A percentile compares a stretch with the other conserved stretches of the same genome.
phyloP scores from a whole-genome alignment of 1,140 invertebrate genomes.

The Wasmannia auropunctata region DNA sequence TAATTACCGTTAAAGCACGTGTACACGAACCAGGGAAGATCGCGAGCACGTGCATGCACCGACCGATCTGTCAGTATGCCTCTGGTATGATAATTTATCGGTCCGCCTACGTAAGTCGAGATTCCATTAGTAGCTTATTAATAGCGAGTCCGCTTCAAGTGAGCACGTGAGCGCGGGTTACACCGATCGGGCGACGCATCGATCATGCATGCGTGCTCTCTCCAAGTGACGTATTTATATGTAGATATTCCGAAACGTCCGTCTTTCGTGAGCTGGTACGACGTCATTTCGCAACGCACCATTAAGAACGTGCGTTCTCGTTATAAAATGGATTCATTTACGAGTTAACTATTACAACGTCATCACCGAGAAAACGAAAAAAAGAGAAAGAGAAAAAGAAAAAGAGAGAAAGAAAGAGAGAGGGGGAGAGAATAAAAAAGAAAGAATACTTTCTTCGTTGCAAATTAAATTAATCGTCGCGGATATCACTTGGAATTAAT shows the following conservation, averaged over 20 bases:
- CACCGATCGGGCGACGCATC: conserved; percentile 44
- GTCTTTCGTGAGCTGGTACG: conserved; percentile 22
- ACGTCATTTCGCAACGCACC: conserved; percentile 52
- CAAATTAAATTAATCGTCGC: conserved; percentile 4
- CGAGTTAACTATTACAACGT: background rate
- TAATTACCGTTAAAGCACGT: conserved; percentile 63
- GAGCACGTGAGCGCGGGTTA: background rate
- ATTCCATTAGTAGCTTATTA: conserved; percentile 81
- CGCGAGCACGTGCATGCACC: background rate
- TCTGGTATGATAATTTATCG: conserved; percentile 75
- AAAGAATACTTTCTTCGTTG: background rate
- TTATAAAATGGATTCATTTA: conserved; percentile 6
- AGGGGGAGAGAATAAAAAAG: background rate
- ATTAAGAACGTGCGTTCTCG: conserved; percentile 29
- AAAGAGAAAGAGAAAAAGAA: background rate
- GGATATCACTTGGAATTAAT: conserved; percentile 11
- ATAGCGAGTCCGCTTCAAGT: conserved; percentile 64
- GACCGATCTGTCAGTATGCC: conserved; percentile 53
- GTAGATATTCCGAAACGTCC: conserved; percentile 55
- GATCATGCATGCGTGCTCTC: conserved; percentile 54
- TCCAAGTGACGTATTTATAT: conserved; percentile 53
- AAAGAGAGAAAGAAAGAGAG: background rate
- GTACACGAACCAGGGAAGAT: background rate
- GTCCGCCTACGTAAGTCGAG: conserved; percentile 77
- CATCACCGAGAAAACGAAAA: background rate